Percentiles rank a stretch among this genome's conserved stretches.
Evolutionary conservation across 2,888 invertebrate species (phyloP).

Genomic region (Willowsia nigromaculata): DNA sequence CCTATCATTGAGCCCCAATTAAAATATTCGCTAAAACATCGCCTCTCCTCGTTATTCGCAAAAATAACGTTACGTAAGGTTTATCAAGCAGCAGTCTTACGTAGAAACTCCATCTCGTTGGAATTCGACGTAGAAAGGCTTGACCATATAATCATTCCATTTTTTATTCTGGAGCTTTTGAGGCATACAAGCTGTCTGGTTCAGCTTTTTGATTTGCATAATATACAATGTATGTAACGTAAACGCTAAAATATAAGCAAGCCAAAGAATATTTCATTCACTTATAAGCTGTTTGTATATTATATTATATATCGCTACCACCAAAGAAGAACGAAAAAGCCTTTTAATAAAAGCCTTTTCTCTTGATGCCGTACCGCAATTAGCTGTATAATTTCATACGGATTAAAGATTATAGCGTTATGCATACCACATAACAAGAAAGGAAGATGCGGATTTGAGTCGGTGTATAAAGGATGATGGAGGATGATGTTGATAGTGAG

Average conservation of each 20-base stretch:
- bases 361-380: constrained; percentile 37
- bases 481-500: constrained; percentile 25
- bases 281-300: background rate
- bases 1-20: constrained; percentile 60
- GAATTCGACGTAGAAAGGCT: constrained; percentile 30
- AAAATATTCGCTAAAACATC: constrained; percentile 35
- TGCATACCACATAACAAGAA: background rate
- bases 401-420: background rate
- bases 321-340: constrained; percentile 20
- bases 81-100: background rate
- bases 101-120: background rate
- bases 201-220: constrained; percentile 7
- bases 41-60: constrained; percentile 9
- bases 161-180: constrained; percentile 48
- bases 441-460: too few relatives aligned
- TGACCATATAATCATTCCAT: constrained; percentile 54
- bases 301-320: background rate
- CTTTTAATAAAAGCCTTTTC: constrained; percentile 43
- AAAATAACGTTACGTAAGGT: background rate
- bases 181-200: constrained; percentile 58
- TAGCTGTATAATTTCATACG: constrained; percentile 19
- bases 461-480: too few relatives aligned
- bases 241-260: too few relatives aligned
- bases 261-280: constrained; percentile 10
- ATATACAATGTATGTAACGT: too few relatives aligned